Evolutionary conservation across 2,888 invertebrate species (phyloP), one percentile per base, ranked within the genome.

Genomic region (Drosophila paranaensis): DNA sequence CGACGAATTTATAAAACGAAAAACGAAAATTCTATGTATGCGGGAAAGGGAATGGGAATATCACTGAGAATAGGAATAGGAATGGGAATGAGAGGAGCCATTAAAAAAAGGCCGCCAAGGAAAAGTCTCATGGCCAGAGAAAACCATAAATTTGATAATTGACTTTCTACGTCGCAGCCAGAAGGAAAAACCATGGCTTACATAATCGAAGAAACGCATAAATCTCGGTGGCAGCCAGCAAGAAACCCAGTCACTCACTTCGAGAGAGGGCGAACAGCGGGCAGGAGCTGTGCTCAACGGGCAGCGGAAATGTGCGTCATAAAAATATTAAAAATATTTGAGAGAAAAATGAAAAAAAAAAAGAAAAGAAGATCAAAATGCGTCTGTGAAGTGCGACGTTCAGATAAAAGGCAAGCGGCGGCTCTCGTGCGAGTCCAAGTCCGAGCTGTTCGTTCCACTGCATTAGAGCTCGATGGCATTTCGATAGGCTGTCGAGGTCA

Each of bases 121-220:
- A 66, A 68, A 72, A 74, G 74, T 79, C 73, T 66, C 62, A 79
- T 68, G 81, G 66, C 56, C 64, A 53, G 77, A 53, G 77, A 79
- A 83, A 70, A 70, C 66, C 81, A 90, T 90, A 90, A 90, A 90
- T 90, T 90, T 88, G 81, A 89, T 90, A 88, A 90, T 90, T 90
- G 88, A 90, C 89, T 89, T 88, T 81, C 75, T 67, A 74, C 51
- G 61, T 71, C 39, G 51, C 25, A 39, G 48, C 67, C 66, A 57
- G 39, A 51, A 71, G 74, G 68, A 73, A 76, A 79, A 78, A 65
- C 80, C 56, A 66, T 69, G 82, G 79, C 79, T 82, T 85, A 85
- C 82, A 85, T 82, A 87, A 88, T 81, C 88, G 80, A 86, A 83
- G 86, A 87, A 86, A 80, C 77, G 69, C 88, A 87, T 87, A 88